Evolutionary conservation across 2,888 invertebrate genomes (phyloP).

Genomic region (Lasioglossum pauxillum): DNA sequence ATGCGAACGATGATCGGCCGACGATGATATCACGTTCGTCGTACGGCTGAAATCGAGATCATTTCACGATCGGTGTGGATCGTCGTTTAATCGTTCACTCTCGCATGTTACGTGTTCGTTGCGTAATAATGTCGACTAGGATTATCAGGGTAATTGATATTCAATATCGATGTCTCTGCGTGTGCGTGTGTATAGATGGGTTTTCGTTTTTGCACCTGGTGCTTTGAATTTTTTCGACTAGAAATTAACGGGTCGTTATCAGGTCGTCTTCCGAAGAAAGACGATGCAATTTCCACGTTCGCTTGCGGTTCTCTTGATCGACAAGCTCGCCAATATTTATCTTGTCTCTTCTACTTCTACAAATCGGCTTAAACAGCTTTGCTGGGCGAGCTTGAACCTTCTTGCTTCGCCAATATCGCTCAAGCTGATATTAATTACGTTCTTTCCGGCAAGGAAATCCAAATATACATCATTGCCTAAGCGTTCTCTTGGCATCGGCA

Average conservation of each 20-base stretch:
- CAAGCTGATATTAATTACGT: neutral
- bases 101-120: neutral
- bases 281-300: neutral
- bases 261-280: neutral
- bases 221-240: slow-evolving; percentile 35
- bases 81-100: neutral
- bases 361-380: slow-evolving; percentile 1
- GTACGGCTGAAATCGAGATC: neutral
- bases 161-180: neutral
- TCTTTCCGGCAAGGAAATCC: neutral
- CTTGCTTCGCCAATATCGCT: neutral
- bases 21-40: neutral
- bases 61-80: neutral
- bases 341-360: neutral
- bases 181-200: neutral
- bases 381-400: neutral
- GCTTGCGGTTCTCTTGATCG: slow-evolving; percentile 3
- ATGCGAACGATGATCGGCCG: neutral
- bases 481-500: neutral
- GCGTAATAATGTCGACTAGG: neutral
- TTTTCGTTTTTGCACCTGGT: slow-evolving; percentile 74
- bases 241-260: neutral
- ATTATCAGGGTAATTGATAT: slow-evolving; percentile 17
- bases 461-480: neutral
- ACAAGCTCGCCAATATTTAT: neutral